A percentile compares a stretch with the other conserved stretches of the same genome.
These are phyloP conservation scores for Sepiola atlantica DNA, from an alignment of 2,888 invertebrate genomes.

Conservation along the genomic window DNA sequence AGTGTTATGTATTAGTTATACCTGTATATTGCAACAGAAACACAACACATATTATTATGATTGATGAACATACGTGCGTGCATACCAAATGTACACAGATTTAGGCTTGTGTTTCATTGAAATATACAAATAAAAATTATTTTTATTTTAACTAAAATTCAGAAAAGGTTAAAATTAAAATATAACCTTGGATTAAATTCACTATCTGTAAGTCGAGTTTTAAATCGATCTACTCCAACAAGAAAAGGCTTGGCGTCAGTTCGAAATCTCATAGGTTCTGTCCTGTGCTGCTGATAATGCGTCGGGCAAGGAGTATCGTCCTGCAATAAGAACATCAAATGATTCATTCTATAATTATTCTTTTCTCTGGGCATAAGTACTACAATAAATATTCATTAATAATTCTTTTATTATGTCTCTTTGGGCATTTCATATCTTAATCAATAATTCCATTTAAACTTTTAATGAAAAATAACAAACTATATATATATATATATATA, in stretches of 20 bases:
- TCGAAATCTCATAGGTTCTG: slow-evolving; percentile 62
- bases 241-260: slow-evolving; percentile 71
- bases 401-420: too few species aligned
- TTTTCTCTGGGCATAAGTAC: background rate
- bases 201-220: background rate
- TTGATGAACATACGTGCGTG: background rate
- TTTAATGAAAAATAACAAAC: too few species aligned
- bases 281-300: slow-evolving; percentile 60
- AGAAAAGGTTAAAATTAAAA: background rate
- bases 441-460: too few species aligned
- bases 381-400: too few species aligned
- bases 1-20: background rate
- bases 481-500: too few species aligned
- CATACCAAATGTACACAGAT: background rate
- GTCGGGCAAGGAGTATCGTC: slow-evolving; percentile 68
- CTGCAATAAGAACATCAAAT: slow-evolving; percentile 54
- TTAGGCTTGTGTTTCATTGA: background rate
- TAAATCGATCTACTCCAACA: slow-evolving; percentile 68
- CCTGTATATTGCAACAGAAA: background rate
- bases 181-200: background rate
- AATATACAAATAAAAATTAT: background rate
- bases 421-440: too few species aligned
- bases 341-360: background rate
- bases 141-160: background rate
- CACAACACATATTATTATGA: too few species aligned